A percentile compares a stretch with the other conserved stretches of the same genome.
Conservation (phyloP, 2,797 vertebrate genomes). For the Pantherophis vulpinus region DNA sequence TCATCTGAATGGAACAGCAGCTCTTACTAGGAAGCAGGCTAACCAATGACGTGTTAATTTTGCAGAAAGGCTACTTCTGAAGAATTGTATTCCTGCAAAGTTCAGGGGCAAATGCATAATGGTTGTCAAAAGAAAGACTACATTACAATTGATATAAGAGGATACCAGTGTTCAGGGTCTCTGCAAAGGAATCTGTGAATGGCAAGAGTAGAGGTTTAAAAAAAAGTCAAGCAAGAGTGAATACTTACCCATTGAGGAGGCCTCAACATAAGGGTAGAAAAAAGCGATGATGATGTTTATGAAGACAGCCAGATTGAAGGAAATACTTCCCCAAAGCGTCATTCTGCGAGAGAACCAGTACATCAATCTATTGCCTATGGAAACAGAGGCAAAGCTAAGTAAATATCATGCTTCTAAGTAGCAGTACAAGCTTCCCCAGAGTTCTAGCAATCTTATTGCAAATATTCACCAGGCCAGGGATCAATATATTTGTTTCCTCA, state of each 20-base stretch:
- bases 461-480: fast-evolving
- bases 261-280: conserved; percentile 90
- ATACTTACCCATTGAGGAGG: conserved; percentile 75
- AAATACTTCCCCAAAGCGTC: conserved; percentile 96
- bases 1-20: not conserved
- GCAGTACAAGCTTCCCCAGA: not conserved
- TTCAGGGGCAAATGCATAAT: not conserved
- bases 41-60: not conserved
- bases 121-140: not conserved
- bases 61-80: not conserved
- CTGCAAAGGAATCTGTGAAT: not conserved
- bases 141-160: not conserved
- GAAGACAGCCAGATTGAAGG: conserved; percentile 96
- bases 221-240: fast-evolving
- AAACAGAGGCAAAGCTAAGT: conserved; percentile 20
- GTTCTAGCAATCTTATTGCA: not conserved
- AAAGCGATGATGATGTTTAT: conserved; percentile 98
- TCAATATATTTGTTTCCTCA: conserved; percentile 4
- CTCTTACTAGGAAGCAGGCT: not conserved
- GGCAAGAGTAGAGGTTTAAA: not conserved
- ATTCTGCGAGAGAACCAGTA: conserved; percentile 98
- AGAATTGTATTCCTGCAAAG: not conserved
- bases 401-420: conserved; percentile 38
- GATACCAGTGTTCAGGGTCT: not conserved
- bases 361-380: conserved; percentile 90